Base-by-base conservation (phyloP, 53 echinoderm and acorn worm species). In the Holothuria scabra region DNA sequence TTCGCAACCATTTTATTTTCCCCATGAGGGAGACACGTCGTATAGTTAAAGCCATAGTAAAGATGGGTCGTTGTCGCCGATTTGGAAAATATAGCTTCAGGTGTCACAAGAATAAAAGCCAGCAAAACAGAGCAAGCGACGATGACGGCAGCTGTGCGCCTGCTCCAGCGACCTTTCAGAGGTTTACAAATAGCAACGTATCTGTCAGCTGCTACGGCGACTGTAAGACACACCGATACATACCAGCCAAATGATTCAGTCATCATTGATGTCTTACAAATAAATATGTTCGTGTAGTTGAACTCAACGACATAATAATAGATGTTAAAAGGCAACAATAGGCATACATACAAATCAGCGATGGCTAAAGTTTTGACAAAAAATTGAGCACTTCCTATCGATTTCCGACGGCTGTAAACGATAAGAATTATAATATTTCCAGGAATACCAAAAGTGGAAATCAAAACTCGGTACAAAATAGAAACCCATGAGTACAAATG, bases 231-330 rank as follows among this genome's bases (percentile, higher is more conserved):
- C 4, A 74, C 49, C 7, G 74, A 74, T 3, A 46, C 28, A 20
- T 74, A 74, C 74, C 74, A 74, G 9, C 74, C 74, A 52, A 74
- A 22, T 6, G 74, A 74, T 44, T 74, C 74, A 26, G 74, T 44
- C 49, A 25, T 25, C 20, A 26, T 74, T 8, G 22, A 21, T 12
- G 49, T 49, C 25, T 74, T 74, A 49, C 74, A 74, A 20, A 49
- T 8, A 11, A 74, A 21, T 1, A 6, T 46, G 49, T 44, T 46
- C 6, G 74, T 38, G 74, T 74, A 74, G 74, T 74, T 49, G 0
- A 23, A 26, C 37, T 74, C 46, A 74, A 46, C 5, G 23, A 74
- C 26, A 21, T 74, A 74, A 52, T 74, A 74, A 21, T 74, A 21
- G 26, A 74, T 24, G 12, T 38, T 16, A n/a, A 74, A 44, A 1